A percentile compares a stretch with the other conserved stretches of the same genome.
Conservation (phyloP, 2,113 vertebrate species). For the Ardeotis arabs region DNA sequence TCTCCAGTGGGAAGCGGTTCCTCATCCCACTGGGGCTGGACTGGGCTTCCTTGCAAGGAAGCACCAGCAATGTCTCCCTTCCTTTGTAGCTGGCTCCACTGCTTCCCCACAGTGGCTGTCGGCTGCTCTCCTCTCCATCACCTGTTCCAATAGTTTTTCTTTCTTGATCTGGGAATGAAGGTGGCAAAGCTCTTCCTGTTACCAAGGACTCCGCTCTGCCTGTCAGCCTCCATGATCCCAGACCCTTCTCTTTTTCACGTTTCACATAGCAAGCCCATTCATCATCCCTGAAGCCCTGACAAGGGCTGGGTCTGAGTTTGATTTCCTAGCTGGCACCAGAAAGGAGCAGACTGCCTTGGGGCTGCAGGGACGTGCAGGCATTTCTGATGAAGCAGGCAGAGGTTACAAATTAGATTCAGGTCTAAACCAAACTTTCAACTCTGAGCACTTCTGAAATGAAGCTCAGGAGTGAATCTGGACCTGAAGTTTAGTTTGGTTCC, state of each 20-base stretch:
- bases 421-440: not conserved
- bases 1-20: fast-evolving
- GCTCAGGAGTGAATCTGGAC: not conserved
- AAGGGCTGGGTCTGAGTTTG: not conserved
- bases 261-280: not conserved
- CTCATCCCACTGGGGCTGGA: not conserved
- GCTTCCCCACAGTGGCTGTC: fast-evolving
- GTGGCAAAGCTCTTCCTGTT: not conserved
- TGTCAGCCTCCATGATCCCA: not conserved
- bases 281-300: not conserved
- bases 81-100: not conserved
- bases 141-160: not conserved
- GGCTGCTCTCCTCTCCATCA: not conserved
- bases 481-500: not conserved
- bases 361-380: not conserved
- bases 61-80: not conserved
- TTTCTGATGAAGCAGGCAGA: not conserved
- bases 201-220: not conserved
- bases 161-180: not conserved
- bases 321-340: slow-evolving; percentile 24
- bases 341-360: not conserved
- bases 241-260: not conserved
- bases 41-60: not conserved
- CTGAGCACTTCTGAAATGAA: not conserved
- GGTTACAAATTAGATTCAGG: not conserved